Conservation (phyloP, 2,888 invertebrate species). For the Deroplatys truncata region DNA sequence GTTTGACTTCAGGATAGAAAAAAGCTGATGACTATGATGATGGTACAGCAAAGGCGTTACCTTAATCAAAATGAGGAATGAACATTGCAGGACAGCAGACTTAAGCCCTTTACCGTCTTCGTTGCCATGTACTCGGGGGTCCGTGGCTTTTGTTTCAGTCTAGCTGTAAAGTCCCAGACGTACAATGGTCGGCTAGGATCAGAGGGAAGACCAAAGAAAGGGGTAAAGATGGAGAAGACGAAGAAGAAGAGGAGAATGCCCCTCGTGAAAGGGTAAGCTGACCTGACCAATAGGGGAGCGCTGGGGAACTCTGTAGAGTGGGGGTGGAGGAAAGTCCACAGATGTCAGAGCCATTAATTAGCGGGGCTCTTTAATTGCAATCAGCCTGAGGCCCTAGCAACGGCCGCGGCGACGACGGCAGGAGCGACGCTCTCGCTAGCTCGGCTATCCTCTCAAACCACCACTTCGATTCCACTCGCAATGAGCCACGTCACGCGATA, state of each 20-base stretch:
- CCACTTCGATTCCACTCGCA: not conserved
- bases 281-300: conserved; percentile 13
- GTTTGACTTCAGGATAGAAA: no score
- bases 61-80: no score
- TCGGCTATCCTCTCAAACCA: not conserved
- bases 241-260: not conserved
- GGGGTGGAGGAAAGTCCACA: conserved; percentile 6
- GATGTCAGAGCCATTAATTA: conserved; percentile 17
- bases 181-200: not conserved
- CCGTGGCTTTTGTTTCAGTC: not conserved
- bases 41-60: no score
- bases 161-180: not conserved
- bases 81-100: not conserved
- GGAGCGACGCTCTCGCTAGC: not conserved
- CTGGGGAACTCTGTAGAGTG: not conserved
- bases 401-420: not conserved
- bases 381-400: conserved; percentile 16
- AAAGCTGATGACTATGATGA: no score
- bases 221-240: not conserved
- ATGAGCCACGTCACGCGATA: not conserved
- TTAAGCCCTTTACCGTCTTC: not conserved
- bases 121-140: not conserved
- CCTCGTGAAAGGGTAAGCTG: conserved; percentile 16
- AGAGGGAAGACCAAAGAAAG: conserved; percentile 12
- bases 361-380: conserved; percentile 17